Evolutionary conservation across 2,888 invertebrate species (phyloP).

Genomic region (Mantis religiosa): DNA sequence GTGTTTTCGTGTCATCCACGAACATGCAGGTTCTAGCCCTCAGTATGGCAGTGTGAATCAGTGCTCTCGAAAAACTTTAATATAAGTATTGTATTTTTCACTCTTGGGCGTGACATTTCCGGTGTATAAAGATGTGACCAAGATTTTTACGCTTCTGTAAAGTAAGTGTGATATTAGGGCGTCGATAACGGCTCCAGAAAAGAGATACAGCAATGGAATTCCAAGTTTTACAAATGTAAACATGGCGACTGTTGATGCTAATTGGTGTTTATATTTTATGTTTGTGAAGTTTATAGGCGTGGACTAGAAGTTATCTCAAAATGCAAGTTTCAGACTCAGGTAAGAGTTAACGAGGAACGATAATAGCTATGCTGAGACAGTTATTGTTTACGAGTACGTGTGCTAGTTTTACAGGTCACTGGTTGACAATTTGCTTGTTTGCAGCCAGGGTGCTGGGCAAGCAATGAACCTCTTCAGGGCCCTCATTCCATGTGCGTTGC

Average conservation of each 20-base stretch:
- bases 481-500: conserved; percentile 32
- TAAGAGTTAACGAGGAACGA: not conserved
- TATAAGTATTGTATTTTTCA: not conserved
- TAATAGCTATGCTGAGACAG: not conserved
- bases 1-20: not conserved
- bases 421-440: conserved; percentile 12
- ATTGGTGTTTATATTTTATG: conserved; percentile 29
- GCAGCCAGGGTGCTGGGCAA: conserved; percentile 30
- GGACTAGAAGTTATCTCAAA: conserved; percentile 13
- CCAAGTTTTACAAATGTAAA: conserved; percentile 27
- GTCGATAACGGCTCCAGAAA: not conserved
- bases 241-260: conserved; percentile 30
- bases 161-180: not conserved
- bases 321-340: conserved; percentile 29
- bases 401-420: conserved; percentile 16
- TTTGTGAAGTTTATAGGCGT: conserved; percentile 12
- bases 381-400: not conserved
- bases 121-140: not conserved
- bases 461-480: conserved; percentile 32
- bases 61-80: not conserved
- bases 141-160: not conserved
- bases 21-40: not conserved
- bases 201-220: conserved; percentile 8
- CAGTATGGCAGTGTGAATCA: conserved; percentile 9
- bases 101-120: not conserved